A percentile compares a stretch with the other conserved stretches of the same genome.
These are phyloP conservation scores for Lytechinus variegatus DNA, from an alignment of 35 echinoderm and acorn worm species.

Conservation along the genomic window DNA sequence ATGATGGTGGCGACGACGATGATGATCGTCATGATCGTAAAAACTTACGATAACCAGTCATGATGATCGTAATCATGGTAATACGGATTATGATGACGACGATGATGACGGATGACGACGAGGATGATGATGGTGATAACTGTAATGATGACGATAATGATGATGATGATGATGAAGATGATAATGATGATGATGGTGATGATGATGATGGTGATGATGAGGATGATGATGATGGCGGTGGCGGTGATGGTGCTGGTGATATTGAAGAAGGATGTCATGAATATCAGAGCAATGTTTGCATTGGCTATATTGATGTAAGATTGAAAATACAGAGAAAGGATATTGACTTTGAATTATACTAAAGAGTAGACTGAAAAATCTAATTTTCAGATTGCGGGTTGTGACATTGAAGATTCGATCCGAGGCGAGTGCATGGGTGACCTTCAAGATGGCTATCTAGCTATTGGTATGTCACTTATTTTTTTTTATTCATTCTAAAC, in stretches of 20 bases:
- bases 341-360: too few species aligned
- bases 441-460: constrained; percentile 82
- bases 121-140: too few species aligned
- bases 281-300: too few species aligned
- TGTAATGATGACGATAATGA: too few species aligned
- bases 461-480: constrained; percentile 59
- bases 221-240: background rate
- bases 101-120: background rate
- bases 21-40: constrained; percentile 49
- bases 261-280: background rate
- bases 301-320: too few species aligned
- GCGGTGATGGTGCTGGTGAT: background rate
- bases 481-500: background rate
- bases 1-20: constrained; percentile 13
- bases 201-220: background rate
- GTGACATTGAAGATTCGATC: constrained; percentile 90
- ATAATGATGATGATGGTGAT: background rate
- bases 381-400: constrained; percentile 68
- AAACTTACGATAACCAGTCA: constrained; percentile 46
- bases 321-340: too few species aligned
- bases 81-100: constrained; percentile 32
- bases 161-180: too few species aligned
- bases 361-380: too few species aligned
- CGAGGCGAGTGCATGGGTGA: constrained; percentile 65
- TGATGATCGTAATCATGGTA: constrained; percentile 48